Conservation (phyloP, 2,888 invertebrate genomes). For the Limnephilus lunatus region DNA sequence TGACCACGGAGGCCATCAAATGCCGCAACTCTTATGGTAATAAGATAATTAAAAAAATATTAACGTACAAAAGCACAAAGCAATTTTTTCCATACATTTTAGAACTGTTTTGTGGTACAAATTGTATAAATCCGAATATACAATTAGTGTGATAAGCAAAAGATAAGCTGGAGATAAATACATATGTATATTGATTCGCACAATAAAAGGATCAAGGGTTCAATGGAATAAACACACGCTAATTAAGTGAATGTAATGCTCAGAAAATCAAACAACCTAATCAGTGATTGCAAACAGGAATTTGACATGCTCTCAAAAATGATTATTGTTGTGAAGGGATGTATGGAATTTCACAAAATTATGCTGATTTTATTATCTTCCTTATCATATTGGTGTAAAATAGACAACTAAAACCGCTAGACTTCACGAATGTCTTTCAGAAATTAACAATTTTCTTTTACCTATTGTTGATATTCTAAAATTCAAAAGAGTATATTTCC, state of each 20-base stretch:
- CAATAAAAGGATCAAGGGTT: constrained; percentile 18
- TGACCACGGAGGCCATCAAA: no score
- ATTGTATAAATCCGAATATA: background rate
- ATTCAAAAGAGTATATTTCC: background rate
- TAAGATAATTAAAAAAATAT: background rate
- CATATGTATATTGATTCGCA: background rate
- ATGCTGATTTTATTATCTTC: background rate
- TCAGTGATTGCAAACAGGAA: background rate
- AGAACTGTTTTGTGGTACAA: background rate
- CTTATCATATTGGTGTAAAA: background rate
- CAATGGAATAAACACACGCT: background rate
- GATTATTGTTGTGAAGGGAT: background rate
- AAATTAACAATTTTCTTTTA: background rate
- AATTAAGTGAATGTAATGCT: constrained; percentile 22
- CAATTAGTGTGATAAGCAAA: constrained; percentile 14
- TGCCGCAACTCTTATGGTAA: background rate
- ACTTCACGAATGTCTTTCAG: background rate
- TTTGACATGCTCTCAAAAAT: background rate
- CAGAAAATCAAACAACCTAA: background rate
- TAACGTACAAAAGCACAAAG: background rate
- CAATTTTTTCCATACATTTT: background rate
- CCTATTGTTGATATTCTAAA: background rate
- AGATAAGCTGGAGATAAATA: constrained; percentile 35
- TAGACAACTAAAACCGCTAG: background rate
- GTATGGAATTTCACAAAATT: background rate